Evolutionary conservation across 2,797 vertebrate genomes (phyloP), one percentile per base, ranked within the genome.

Genomic region (Pseudochirops cupreus): DNA sequence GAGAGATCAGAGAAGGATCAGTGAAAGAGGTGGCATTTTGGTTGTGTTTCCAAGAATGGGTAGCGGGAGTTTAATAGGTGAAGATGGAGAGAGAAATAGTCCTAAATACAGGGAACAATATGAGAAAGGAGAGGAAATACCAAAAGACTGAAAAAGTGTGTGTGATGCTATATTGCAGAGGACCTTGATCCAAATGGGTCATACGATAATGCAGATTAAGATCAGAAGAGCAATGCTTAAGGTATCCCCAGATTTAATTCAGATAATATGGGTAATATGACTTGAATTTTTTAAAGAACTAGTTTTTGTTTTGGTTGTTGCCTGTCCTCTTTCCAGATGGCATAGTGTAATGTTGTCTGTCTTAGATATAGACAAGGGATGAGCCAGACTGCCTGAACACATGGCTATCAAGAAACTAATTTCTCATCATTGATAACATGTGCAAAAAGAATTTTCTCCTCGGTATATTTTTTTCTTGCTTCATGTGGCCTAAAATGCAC

Each of bases 241-340:
- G 7, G 46, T 82, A 82, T 46, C 74, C 3, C 11, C 74, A 82
- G 74, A 82, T 46, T 82, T 82, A 24, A 24, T 46, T 82, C 24
- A 18, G 0, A 46, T 82, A 82, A 24, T 46, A 24, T 82, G 2
- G 0, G 12, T 24, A 46, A 82, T 16, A 46, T 46, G 21, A 46
- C 7, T 9, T 82, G n/a, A 82, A 21, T 1, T 39, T 24, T 46
- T 24, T 10, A 46, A 82, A 82, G 33, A 97, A 91, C 2, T 91
- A 26, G 24, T 90, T 95, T 97, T 96, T 96, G 87, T 57, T 96
- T 92, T 89, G 91, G 16, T 67, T 91, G 55, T 62, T 97, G 26
- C 39, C 50, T 92, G 53, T 52, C 29, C 6, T 52, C 87, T 14
- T 92, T 93, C 93, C 96, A 97, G 92, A 97, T 96, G 94, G 95